Conservation (phyloP, 2,113 vertebrate genomes). For the Benitochromis conjunctus region DNA sequence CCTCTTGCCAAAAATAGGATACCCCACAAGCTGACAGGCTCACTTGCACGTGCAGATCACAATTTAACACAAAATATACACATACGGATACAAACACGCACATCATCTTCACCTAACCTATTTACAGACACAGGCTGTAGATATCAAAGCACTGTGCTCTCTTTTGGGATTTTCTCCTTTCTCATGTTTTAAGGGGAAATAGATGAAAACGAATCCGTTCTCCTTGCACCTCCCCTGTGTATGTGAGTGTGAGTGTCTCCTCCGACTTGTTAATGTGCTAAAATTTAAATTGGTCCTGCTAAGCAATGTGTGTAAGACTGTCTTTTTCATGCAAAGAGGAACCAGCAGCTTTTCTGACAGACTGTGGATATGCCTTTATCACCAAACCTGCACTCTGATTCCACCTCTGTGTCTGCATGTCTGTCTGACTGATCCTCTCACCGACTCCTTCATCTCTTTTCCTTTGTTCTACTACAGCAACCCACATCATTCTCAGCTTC, state of each 20-base stretch:
- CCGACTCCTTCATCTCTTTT: neutral
- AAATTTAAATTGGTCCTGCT: slow-evolving; percentile 63
- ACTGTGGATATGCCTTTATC: slow-evolving; percentile 53
- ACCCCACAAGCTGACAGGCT: slow-evolving; percentile 8
- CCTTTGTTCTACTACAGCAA: neutral
- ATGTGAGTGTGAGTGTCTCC: neutral
- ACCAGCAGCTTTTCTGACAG: slow-evolving; percentile 38
- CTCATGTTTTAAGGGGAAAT: slow-evolving; percentile 60
- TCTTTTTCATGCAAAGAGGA: slow-evolving; percentile 23
- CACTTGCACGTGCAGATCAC: neutral
- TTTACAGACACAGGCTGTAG: slow-evolving; percentile 57
- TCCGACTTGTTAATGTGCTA: slow-evolving; percentile 58
- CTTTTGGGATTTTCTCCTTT: slow-evolving; percentile 60
- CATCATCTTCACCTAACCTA: slow-evolving; percentile 52
- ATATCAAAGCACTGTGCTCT: slow-evolving; percentile 59
- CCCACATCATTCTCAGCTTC: neutral
- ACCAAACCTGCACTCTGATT: slow-evolving; percentile 31
- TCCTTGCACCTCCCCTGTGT: slow-evolving; percentile 25
- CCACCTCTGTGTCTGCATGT: neutral
- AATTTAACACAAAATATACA: slow-evolving; percentile 13
- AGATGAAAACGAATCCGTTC: slow-evolving; percentile 55
- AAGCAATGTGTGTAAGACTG: slow-evolving; percentile 28
- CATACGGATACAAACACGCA: neutral
- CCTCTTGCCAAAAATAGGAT: slow-evolving; percentile 28
- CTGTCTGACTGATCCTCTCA: neutral